Conservation (phyloP, 2,888 invertebrate species). For the Nebria brevicollis region DNA sequence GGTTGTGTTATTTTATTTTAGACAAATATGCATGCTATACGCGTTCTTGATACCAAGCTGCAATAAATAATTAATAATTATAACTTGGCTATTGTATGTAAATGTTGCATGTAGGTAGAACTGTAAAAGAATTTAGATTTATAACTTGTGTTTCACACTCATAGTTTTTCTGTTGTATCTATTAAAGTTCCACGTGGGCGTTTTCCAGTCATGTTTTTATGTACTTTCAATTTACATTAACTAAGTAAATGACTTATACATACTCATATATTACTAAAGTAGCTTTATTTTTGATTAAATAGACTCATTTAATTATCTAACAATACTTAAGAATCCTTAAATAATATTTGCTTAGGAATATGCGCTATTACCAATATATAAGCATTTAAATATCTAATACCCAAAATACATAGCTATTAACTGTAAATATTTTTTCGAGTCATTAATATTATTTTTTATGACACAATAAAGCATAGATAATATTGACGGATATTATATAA, state of each 20-base stretch:
- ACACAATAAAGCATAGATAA: slow-evolving; percentile 9
- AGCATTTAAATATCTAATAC: not conserved
- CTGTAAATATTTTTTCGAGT: not conserved
- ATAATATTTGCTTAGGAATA: no score
- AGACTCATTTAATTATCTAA: not conserved
- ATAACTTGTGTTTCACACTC: slow-evolving; percentile 40
- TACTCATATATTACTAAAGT: not conserved
- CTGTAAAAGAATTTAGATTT: slow-evolving; percentile 41
- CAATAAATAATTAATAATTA: slow-evolving; percentile 46
- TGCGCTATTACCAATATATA: no score
- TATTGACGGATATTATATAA: slow-evolving; percentile 4
- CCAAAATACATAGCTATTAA: slow-evolving; percentile 4
- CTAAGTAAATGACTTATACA: slow-evolving; percentile 12
- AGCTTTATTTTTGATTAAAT: not conserved
- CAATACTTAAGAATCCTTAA: not conserved
- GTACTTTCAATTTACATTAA: slow-evolving; percentile 5
- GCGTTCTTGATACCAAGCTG: slow-evolving; percentile 14
- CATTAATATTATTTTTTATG: slow-evolving; percentile 9
- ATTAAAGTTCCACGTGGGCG: slow-evolving; percentile 19
- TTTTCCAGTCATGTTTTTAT: slow-evolving; percentile 3
- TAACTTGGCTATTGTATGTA: slow-evolving; percentile 41
- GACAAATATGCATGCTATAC: slow-evolving; percentile 20
- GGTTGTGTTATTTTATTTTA: not conserved
- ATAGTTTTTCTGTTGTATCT: slow-evolving; percentile 32
- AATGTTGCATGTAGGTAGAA: slow-evolving; percentile 35